Percentiles rank a stretch among this genome's conserved stretches.
Evolutionary conservation across 2,888 invertebrate genomes (phyloP).

Genomic region (Neoaliturus tenellus): DNA sequence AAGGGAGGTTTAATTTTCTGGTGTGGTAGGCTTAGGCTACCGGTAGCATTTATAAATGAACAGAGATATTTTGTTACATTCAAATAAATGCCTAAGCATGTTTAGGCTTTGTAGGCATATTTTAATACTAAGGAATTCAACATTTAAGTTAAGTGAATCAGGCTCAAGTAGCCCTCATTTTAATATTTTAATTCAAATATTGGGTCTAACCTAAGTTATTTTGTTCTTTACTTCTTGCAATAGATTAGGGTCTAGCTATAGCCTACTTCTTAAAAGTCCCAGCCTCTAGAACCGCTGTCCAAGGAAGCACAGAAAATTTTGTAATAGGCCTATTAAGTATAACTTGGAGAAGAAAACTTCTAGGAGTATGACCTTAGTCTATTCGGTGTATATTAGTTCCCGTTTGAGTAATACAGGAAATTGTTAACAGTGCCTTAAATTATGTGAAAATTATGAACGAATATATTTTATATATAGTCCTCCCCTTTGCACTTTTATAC

Average conservation of each 20-base stretch:
- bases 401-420: no score
- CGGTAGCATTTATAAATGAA: conserved; percentile 14
- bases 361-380: no score
- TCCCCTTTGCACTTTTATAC: no score
- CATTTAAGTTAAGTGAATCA: background rate
- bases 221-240: background rate
- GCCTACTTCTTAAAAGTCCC: background rate
- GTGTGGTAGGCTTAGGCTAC: conserved; percentile 35
- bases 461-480: no score
- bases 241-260: background rate
- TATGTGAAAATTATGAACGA: no score
- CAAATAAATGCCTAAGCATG: background rate
- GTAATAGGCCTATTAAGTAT: background rate
- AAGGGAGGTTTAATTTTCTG: conserved; percentile 58
- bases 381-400: no score
- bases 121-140: background rate
- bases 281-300: background rate
- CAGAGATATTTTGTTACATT: conserved; percentile 30
- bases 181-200: background rate
- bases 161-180: background rate
- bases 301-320: background rate
- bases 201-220: background rate
- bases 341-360: background rate
- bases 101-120: background rate
- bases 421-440: no score